Percentiles rank a stretch among this genome's conserved stretches.
These are phyloP conservation scores for Falco berigora DNA, from an alignment of 2,797 vertebrate species.

Conservation along the genomic window DNA sequence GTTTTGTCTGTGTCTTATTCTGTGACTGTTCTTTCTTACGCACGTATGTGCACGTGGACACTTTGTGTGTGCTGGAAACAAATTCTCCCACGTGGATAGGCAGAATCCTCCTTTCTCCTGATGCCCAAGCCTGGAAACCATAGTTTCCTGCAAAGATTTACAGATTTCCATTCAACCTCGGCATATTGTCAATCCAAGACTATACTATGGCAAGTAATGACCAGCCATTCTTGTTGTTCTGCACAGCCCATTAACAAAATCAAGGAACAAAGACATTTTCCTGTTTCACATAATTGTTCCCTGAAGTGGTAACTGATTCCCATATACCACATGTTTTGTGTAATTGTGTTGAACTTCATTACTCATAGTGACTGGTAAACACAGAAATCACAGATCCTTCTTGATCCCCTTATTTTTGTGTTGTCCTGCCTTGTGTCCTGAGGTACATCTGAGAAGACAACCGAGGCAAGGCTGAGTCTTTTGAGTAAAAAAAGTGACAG, in stretches of 20 bases:
- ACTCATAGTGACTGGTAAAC: neutral
- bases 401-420: neutral
- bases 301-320: neutral
- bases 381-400: neutral
- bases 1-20: neutral
- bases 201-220: neutral
- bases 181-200: neutral
- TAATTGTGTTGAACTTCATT: neutral
- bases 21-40: neutral
- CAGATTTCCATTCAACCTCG: neutral
- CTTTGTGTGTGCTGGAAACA: neutral
- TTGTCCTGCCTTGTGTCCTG: neutral
- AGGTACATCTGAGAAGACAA: neutral
- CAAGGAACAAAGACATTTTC: neutral
- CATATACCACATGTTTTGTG: neutral
- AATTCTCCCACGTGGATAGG: neutral
- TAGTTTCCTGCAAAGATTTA: neutral
- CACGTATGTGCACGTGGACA: neutral
- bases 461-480: neutral
- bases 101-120: neutral
- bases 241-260: neutral
- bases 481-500: conserved; percentile 31
- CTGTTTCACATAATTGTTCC: neutral
- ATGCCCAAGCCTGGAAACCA: neutral
- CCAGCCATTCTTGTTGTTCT: neutral